phyloP scores from a whole-genome alignment of 2,888 invertebrate species.

The Epicampocera succincta region DNA sequence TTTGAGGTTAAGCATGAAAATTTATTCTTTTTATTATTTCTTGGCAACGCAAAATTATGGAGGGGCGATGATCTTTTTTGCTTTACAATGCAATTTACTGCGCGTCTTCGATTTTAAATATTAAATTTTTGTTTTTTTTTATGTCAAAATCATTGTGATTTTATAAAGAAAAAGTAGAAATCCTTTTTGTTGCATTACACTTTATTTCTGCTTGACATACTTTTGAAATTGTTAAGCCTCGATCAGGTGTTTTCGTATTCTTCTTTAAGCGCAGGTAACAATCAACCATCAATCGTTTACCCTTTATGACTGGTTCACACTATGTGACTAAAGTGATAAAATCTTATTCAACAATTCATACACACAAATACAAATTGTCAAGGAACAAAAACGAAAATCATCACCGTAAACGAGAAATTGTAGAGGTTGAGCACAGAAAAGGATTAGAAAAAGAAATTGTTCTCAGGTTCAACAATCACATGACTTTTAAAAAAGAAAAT shows the following conservation, averaged over 20 bases:
- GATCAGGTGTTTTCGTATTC: slow-evolving; percentile 29
- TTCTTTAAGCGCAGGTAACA: slow-evolving; percentile 26
- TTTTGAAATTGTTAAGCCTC: no score
- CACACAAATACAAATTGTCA: not conserved
- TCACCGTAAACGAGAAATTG: slow-evolving; percentile 32
- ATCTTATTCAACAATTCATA: slow-evolving; percentile 61
- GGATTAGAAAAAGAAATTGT: slow-evolving; percentile 54
- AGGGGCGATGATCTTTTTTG: no score
- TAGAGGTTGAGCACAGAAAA: slow-evolving; percentile 48
- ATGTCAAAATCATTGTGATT: no score
- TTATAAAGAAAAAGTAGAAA: no score
- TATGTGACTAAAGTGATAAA: slow-evolving; percentile 61
- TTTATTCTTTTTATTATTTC: no score
- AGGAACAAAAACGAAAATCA: slow-evolving; percentile 12
- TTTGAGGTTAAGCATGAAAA: no score
- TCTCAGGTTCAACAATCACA: slow-evolving; percentile 56
- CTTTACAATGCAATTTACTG: no score
- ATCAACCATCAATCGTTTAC: slow-evolving; percentile 62
- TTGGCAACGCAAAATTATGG: no score
- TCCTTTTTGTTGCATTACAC: no score
- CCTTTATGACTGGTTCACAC: slow-evolving; percentile 55
- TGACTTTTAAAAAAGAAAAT: slow-evolving; percentile 40
- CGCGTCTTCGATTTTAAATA: no score
- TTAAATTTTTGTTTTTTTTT: no score
- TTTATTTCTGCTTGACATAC: no score